Evolutionary conservation across 2,113 vertebrate species (phyloP).

Genomic region (Xenopus borealis): DNA sequence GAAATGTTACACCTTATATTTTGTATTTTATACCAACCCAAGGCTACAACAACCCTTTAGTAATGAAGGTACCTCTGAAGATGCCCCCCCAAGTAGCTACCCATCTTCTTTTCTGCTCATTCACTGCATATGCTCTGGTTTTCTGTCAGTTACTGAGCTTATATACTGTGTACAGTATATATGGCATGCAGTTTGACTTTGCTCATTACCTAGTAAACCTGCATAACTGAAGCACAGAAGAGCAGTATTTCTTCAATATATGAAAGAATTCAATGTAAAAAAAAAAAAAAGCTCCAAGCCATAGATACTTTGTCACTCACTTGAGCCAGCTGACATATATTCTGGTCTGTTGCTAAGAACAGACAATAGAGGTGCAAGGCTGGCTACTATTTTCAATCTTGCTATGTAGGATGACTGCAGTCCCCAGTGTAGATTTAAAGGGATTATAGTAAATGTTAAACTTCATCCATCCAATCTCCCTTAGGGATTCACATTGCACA

Average conservation of each 20-base stretch:
- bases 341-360: slow-evolving; percentile 22
- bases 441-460: slow-evolving; percentile 45
- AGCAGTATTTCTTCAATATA: not conserved
- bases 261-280: slow-evolving; percentile 4
- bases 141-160: no score
- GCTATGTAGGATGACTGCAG: slow-evolving; percentile 25
- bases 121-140: no score
- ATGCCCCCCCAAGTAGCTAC: no score
- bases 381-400: slow-evolving; percentile 23
- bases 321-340: slow-evolving; percentile 3
- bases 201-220: not conserved
- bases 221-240: not conserved
- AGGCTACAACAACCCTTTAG: no score
- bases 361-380: slow-evolving; percentile 36
- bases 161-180: no score
- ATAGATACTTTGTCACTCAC: slow-evolving; percentile 21
- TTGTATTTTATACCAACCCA: no score
- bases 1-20: no score
- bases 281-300: slow-evolving; percentile 3
- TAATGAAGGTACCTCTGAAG: no score
- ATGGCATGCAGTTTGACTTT: not conserved
- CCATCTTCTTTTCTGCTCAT: no score
- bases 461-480: slow-evolving; percentile 34
- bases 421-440: slow-evolving; percentile 7
- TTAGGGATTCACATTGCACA: slow-evolving; percentile 24